Conservation (phyloP, 2,797 vertebrate species). For the Poeciliopsis turneri region DNA sequence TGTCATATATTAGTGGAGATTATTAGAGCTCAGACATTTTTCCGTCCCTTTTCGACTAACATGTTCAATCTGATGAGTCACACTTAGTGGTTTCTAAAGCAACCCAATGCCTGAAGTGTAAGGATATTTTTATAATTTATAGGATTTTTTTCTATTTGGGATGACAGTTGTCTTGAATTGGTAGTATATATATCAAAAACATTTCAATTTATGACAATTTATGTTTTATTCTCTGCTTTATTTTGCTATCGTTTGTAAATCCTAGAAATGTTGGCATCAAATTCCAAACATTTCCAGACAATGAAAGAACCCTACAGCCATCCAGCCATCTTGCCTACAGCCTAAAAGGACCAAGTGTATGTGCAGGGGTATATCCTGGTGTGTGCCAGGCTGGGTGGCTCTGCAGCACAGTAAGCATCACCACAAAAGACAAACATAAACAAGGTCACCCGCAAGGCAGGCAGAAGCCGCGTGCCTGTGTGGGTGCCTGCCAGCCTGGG, state of each 20-base stretch:
- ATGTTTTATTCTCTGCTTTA: background rate
- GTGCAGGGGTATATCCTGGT: constrained; percentile 26
- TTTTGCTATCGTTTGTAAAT: background rate
- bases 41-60: background rate
- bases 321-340: background rate
- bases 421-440: constrained; percentile 74
- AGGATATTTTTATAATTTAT: background rate
- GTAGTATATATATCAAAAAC: background rate
- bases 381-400: constrained; percentile 34
- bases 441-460: constrained; percentile 62
- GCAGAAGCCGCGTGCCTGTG: constrained; percentile 67
- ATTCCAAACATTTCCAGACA: background rate
- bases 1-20: background rate
- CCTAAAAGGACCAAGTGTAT: background rate
- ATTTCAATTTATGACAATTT: no score
- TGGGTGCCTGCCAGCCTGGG: constrained; percentile 66
- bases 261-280: background rate
- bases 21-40: background rate
- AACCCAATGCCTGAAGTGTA: background rate
- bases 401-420: constrained; percentile 44
- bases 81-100: background rate
- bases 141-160: background rate
- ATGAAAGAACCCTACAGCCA: background rate
- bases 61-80: background rate
- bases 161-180: background rate